phyloP scores from a whole-genome alignment of 2,113 vertebrate genomes.

The Etia nguti region DNA sequence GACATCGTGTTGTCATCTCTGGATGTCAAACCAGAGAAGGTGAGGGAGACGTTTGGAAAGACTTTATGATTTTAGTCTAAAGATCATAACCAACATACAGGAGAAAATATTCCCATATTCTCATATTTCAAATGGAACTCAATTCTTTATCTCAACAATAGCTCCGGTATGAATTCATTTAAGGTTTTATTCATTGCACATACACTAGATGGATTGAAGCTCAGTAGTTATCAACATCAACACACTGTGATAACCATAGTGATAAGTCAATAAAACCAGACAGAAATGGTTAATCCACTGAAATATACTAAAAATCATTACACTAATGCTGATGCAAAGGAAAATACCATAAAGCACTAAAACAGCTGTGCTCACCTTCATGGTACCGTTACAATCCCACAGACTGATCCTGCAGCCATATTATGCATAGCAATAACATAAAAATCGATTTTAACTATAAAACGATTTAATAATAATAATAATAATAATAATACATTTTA shows the following conservation, averaged over 20 bases:
- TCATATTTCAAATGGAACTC: neutral
- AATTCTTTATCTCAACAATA: neutral
- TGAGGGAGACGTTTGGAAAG: neutral
- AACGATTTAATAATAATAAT: neutral
- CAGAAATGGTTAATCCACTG: neutral
- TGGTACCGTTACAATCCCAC: neutral
- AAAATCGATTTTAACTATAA: neutral
- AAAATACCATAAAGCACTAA: neutral
- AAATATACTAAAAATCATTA: neutral
- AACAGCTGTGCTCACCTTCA: neutral
- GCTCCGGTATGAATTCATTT: neutral
- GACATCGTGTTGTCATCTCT: neutral
- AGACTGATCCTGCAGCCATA: neutral
- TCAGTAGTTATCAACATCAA: neutral
- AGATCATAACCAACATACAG: neutral
- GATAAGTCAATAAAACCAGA: neutral
- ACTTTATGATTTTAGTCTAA: neutral
- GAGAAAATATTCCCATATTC: neutral
- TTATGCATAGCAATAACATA: neutral
- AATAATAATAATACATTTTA: too few relatives aligned
- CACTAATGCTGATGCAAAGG: neutral
- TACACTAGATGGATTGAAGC: neutral
- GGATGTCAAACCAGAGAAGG: neutral
- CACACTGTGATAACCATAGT: neutral
- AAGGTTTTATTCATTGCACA: neutral